Conservation (phyloP, 92 coral and sea anemone genomes). For the Desmophyllum pertusum region DNA sequence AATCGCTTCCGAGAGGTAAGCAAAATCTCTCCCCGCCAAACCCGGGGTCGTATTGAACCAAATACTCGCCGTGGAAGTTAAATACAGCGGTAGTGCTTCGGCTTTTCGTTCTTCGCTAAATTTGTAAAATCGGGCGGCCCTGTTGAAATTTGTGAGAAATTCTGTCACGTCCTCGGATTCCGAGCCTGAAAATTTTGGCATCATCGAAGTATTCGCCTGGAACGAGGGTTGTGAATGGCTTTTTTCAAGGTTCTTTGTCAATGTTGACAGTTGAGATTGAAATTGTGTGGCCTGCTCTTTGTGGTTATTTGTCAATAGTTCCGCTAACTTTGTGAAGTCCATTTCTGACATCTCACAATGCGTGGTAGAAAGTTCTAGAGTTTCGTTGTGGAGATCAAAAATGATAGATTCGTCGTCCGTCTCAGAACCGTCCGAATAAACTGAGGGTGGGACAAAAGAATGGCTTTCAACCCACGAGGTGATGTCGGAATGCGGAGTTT, state of each 20-base stretch:
- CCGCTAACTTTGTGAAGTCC: neutral
- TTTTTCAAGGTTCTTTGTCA: neutral
- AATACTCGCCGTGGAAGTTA: neutral
- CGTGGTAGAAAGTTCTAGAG: neutral
- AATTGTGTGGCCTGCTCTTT: neutral
- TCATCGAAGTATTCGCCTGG: neutral
- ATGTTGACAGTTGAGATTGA: neutral
- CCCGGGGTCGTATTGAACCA: too few species aligned
- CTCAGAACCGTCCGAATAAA: neutral
- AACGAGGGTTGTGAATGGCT: neutral
- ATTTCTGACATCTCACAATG: neutral
- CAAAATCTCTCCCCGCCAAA: too few species aligned
- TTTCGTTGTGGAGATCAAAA: slow-evolving; percentile 1
- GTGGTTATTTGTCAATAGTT: neutral
- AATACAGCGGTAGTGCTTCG: neutral
- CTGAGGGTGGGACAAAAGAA: neutral
- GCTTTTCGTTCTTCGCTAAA: too few species aligned
- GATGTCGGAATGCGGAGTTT: neutral
- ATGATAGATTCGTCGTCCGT: neutral
- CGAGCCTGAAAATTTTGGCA: neutral
- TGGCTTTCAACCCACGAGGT: neutral
- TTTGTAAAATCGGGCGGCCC: neutral
- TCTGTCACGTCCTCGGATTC: neutral
- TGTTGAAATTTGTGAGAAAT: neutral
- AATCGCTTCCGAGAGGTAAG: too few species aligned